These are phyloP conservation scores for Dolichotis patagonum DNA, from an alignment of 2,113 vertebrate genomes.

Conservation along the genomic window DNA sequence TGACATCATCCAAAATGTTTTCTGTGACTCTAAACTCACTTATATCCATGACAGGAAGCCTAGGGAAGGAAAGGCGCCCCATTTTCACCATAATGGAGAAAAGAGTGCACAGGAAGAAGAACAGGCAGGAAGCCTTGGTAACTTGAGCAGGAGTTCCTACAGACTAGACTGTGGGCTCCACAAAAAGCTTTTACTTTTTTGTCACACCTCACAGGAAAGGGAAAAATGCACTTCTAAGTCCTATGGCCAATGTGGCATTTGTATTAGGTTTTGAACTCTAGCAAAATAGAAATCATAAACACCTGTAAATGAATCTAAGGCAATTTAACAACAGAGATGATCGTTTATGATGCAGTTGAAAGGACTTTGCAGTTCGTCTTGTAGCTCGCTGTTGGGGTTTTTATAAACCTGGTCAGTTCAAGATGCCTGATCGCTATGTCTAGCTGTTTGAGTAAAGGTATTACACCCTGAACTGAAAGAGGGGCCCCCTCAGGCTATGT, in stretches of 20 bases:
- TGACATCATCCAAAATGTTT: background rate
- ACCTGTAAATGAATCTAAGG: conserved; percentile 25
- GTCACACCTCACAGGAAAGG: background rate
- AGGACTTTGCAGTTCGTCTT: conserved; percentile 10
- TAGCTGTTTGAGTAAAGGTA: conserved; percentile 5
- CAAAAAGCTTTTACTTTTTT: background rate
- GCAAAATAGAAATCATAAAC: conserved; percentile 21
- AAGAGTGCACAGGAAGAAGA: background rate
- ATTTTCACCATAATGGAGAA: conserved; percentile 3
- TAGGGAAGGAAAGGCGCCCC: background rate
- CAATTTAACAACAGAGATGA: background rate
- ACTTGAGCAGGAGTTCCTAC: background rate
- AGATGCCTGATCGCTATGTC: background rate
- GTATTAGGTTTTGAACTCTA: background rate
- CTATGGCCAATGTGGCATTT: conserved; percentile 33
- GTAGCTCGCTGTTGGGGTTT: background rate
- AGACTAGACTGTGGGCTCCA: background rate
- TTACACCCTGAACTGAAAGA: background rate
- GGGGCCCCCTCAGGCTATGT: background rate
- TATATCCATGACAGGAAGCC: background rate
- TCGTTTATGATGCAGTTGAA: background rate
- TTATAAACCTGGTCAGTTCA: background rate
- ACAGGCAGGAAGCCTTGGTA: background rate
- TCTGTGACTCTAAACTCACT: background rate
- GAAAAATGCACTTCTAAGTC: background rate